Conservation (phyloP, 2,797 vertebrate species). For the Danio aesculapii region DNA sequence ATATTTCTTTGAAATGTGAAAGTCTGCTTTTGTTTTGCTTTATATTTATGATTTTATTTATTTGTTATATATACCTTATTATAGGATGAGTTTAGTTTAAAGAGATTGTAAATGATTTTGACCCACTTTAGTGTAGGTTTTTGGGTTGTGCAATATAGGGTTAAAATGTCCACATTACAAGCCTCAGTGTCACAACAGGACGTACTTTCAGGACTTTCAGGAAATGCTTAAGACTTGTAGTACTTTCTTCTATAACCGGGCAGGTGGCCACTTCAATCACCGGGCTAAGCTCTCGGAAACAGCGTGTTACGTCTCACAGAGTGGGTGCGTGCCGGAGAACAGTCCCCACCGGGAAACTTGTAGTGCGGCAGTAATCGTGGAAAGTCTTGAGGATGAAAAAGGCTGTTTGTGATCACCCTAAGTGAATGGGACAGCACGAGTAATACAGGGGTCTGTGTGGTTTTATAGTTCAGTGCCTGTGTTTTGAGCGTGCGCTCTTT, state of each 20-base stretch:
- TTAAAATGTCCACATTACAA: background rate
- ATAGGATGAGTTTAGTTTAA: no score
- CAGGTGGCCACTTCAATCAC: slow-evolving; percentile 70
- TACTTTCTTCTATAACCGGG: slow-evolving; percentile 55
- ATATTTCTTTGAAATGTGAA: no score
- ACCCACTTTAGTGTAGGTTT: background rate
- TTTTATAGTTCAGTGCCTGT: slow-evolving; percentile 96
- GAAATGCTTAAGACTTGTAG: slow-evolving; percentile 65
- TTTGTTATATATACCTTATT: no score
- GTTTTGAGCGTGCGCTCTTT: slow-evolving; percentile 90
- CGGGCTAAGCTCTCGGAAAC: slow-evolving; percentile 72
- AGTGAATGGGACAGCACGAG: slow-evolving; percentile 93
- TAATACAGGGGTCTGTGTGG: slow-evolving; percentile 92
- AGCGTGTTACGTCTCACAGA: slow-evolving; percentile 60
- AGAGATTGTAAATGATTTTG: no score
- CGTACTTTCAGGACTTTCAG: slow-evolving; percentile 41
- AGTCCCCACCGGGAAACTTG: slow-evolving; percentile 5
- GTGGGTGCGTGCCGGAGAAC: slow-evolving; percentile 61
- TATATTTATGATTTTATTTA: no score
- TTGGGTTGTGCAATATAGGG: background rate
- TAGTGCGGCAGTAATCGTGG: slow-evolving; percentile 72
- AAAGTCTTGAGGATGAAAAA: slow-evolving; percentile 70
- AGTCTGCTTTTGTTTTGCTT: no score
- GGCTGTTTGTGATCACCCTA: slow-evolving; percentile 88
- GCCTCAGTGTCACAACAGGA: slow-evolving; percentile 30